Percentiles rank a stretch among this genome's conserved stretches.
Evolutionary conservation across 2,797 vertebrate species (phyloP).

Genomic region (Varecia variegata): DNA sequence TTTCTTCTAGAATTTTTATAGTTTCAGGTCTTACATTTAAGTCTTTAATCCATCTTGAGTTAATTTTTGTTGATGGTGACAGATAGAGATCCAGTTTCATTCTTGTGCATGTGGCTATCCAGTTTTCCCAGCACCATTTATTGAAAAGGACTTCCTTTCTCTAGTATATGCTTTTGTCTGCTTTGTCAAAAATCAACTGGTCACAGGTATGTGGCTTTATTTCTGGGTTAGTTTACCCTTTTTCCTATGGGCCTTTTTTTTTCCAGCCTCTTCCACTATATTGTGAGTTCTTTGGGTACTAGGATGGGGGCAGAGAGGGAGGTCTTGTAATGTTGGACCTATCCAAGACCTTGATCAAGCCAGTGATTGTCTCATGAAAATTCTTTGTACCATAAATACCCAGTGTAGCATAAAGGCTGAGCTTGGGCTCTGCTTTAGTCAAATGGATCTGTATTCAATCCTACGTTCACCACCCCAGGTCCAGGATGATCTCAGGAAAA

Average conservation of each 20-base stretch:
- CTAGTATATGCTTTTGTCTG: neutral
- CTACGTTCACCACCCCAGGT: neutral
- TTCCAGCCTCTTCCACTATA: neutral
- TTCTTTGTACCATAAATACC: neutral
- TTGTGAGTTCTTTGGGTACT: neutral
- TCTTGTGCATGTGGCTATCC: neutral
- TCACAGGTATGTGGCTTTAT: neutral
- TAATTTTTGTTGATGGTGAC: too few relatives aligned
- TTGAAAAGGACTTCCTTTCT: neutral
- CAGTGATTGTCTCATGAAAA: neutral
- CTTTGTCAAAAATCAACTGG: neutral
- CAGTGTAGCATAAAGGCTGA: neutral
- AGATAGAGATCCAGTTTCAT: too few relatives aligned
- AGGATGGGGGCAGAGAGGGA: neutral
- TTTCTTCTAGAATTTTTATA: too few relatives aligned
- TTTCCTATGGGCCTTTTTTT: neutral
- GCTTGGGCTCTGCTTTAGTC: neutral
- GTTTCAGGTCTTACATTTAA: too few relatives aligned
- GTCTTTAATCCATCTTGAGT: too few relatives aligned
- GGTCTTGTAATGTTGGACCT: neutral
- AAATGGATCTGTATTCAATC: neutral
- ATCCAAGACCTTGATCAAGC: neutral
- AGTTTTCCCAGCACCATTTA: neutral
- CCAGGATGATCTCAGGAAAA: neutral
- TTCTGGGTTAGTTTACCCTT: neutral